phyloP scores from a whole-genome alignment of 2,113 vertebrate species.

The Lota lota region DNA sequence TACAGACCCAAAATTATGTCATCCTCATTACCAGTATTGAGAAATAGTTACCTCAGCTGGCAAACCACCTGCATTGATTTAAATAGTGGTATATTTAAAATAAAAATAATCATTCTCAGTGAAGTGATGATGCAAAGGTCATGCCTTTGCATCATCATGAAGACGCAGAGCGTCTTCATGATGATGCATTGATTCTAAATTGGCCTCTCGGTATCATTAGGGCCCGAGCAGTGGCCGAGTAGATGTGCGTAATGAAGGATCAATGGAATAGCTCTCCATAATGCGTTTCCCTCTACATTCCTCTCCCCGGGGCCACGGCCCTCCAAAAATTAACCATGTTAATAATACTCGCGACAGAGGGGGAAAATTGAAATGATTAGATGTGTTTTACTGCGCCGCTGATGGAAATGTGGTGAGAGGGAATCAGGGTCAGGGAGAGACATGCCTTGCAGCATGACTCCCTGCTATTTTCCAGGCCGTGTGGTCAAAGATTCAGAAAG shows the following conservation, averaged over 20 bases:
- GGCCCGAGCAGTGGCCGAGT: conserved; percentile 56
- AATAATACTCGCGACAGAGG: conserved; percentile 73
- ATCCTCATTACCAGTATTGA: too few relatives aligned
- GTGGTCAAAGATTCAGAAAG: conserved; percentile 73
- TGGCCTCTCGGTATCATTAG: conserved; percentile 61
- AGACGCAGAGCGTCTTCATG: not conserved
- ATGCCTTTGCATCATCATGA: not conserved
- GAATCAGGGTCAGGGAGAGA: conserved; percentile 80
- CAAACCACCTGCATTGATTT: not conserved
- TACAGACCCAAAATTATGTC: too few relatives aligned
- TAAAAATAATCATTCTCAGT: not conserved
- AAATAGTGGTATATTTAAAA: not conserved
- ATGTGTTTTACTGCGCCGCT: conserved; percentile 75
- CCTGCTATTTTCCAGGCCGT: conserved; percentile 78
- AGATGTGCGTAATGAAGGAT: conserved; percentile 69
- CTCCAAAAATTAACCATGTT: conserved; percentile 78
- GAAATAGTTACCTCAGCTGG: not conserved
- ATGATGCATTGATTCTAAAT: conserved; percentile 61
- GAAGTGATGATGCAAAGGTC: not conserved
- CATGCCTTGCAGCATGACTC: conserved; percentile 76
- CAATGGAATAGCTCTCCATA: conserved; percentile 73
- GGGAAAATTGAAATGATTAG: conserved; percentile 81
- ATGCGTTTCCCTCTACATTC: conserved; percentile 74
- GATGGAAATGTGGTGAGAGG: conserved; percentile 80
- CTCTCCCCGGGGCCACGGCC: conserved; percentile 63